A percentile compares a stretch with the other conserved stretches of the same genome.
Conservation (phyloP, 2,113 vertebrate species). For the Ageneiosus marmoratus region DNA sequence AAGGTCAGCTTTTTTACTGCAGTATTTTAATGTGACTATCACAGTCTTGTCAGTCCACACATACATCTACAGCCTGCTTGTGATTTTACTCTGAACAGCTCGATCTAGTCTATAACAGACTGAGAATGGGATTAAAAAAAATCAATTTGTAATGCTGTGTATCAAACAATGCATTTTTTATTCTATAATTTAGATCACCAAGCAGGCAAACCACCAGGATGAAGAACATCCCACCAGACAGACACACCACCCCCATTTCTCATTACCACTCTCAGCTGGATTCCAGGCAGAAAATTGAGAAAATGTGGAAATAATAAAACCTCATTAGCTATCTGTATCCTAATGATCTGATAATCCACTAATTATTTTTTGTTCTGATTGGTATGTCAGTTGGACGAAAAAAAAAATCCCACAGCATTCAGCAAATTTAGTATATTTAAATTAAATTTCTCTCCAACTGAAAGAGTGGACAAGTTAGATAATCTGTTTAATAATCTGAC, state of each 20-base stretch:
- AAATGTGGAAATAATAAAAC: slow-evolving; percentile 25
- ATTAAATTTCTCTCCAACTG: neutral
- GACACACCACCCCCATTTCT: neutral
- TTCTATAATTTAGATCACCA: neutral
- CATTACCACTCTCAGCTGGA: neutral
- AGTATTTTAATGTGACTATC: slow-evolving; percentile 22
- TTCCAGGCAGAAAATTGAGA: slow-evolving; percentile 27
- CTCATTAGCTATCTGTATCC: slow-evolving; percentile 9
- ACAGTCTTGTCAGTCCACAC: neutral
- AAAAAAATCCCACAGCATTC: neutral
- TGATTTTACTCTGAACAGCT: neutral
- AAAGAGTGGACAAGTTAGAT: neutral
- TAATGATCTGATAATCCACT: neutral
- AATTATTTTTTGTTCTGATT: neutral
- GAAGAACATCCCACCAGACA: neutral
- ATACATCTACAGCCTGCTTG: neutral
- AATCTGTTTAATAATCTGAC: neutral
- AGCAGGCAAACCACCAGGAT: neutral
- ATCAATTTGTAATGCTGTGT: neutral
- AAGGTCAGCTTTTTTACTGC: slow-evolving; percentile 33
- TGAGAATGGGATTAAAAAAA: neutral
- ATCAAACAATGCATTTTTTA: neutral
- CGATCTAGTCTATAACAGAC: neutral
- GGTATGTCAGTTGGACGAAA: neutral
- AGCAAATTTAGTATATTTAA: neutral